Conservation (phyloP, 1,140 invertebrate genomes). For the Lucilia sericata region DNA sequence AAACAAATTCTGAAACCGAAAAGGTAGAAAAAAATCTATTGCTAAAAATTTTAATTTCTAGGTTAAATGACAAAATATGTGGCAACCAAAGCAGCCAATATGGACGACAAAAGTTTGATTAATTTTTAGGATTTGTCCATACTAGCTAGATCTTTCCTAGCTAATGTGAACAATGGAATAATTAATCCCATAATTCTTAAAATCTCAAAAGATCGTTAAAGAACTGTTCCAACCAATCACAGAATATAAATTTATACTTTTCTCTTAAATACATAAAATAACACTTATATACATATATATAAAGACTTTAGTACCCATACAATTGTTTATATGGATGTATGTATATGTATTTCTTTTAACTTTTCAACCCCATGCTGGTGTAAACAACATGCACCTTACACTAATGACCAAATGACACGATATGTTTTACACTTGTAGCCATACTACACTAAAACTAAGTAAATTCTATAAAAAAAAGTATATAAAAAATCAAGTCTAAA, state of each 20-base stretch:
- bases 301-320: background rate
- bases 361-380: slow-evolving; percentile 40
- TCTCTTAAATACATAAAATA: background rate
- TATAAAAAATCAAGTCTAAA: background rate
- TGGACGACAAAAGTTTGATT: no score
- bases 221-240: background rate
- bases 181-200: no score
- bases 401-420: slow-evolving; percentile 51
- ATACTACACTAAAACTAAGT: background rate
- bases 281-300: background rate
- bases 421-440: slow-evolving; percentile 45
- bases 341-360: slow-evolving; percentile 15
- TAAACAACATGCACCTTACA: slow-evolving; percentile 49
- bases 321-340: background rate
- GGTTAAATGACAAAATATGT: no score
- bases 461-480: background rate
- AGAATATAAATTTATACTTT: background rate
- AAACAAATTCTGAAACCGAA: no score
- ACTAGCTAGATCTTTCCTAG: no score
- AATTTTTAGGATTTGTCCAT: no score
- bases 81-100: no score
- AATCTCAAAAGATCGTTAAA: no score
- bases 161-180: no score
- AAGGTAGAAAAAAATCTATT: no score
- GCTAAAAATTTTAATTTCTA: no score